Base-by-base conservation (phyloP, 2,113 vertebrate species). In the Sminthopsis crassicaudata region DNA sequence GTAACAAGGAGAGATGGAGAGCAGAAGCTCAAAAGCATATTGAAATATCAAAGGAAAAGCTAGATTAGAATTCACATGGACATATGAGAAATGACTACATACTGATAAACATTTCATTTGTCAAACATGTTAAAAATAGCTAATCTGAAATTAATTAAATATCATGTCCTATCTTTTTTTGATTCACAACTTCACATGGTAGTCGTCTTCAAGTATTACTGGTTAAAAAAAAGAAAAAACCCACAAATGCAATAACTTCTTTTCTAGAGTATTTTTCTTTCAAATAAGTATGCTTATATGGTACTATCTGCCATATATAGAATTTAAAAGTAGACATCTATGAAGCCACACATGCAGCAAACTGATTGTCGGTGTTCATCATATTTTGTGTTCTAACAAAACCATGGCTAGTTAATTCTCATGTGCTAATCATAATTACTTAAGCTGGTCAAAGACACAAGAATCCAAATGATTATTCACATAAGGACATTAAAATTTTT, bases 391-490 rank as follows among this genome's bases (percentile, higher is more conserved):
- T 84, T 2, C n/a, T 84, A 19, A 84, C n/a, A 84, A 84, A 84
- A 84, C 19, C 22, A n/a, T 42, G 67, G 67, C 67, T 84, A 84
- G 67, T 84, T 84, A 84, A 84, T 84, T 7, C n/a, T 84, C 19
- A 84, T 23, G 36, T 84, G 67, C 19, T 42, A 84, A 84, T n/a
- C 67, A 42, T 84, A 84, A 42, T 84, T 42, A 84, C 23, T 84
- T 84, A n/a, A 84, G 67, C 67, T 84, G 67, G 67, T 84, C 67
- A 84, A 76, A 92, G 88, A 67, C 42, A 93, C 16, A 54, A 89
- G 90, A 89, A 89, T 76, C 42, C 27, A 91, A 90, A 90, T 76
- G 92, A 94, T 46, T 91, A 27, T 94, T 96, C 94, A 84, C 30
- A 53, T 8, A 67, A 94, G 36, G 92, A 88, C n/a, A 51, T 93